Conservation (phyloP, 2,888 invertebrate species). For the Bombyx huttoni region DNA sequence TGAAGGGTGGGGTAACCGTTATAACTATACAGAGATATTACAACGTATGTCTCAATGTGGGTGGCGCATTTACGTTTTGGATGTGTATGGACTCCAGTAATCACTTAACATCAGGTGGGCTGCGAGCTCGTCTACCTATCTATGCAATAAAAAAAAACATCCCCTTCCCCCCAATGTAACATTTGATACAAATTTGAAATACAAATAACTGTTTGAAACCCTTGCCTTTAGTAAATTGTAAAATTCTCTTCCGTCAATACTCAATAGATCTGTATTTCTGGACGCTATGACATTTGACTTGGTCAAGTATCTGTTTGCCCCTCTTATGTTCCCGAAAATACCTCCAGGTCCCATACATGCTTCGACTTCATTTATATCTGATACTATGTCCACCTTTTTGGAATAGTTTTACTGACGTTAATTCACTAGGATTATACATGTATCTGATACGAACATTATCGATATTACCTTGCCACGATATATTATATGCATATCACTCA, state of each 20-base stretch:
- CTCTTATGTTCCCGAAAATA: conserved; percentile 63
- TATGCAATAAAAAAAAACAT: no score
- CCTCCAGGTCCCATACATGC: conserved; percentile 66
- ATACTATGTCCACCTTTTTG: conserved; percentile 48
- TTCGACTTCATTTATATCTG: conserved; percentile 54
- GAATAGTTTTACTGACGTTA: neutral
- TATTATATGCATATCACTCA: conserved; percentile 54
- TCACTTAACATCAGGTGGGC: no score
- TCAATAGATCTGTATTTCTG: conserved; percentile 60
- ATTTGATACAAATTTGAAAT: no score
- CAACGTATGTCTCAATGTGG: no score
- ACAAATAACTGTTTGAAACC: neutral
- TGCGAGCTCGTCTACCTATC: no score
- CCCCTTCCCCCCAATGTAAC: no score
- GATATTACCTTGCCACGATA: conserved; percentile 54
- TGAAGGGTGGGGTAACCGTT: no score
- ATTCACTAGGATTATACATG: neutral
- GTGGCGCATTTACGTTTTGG: no score
- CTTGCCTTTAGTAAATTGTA: conserved; percentile 54
- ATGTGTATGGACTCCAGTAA: no score
- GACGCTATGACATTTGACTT: conserved; percentile 59
- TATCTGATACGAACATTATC: neutral
- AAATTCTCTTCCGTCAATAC: conserved; percentile 57
- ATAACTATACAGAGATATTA: no score
- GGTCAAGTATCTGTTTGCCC: conserved; percentile 43